Conservation (phyloP, 2,888 invertebrate genomes). For the Agrilus cyanescens region DNA sequence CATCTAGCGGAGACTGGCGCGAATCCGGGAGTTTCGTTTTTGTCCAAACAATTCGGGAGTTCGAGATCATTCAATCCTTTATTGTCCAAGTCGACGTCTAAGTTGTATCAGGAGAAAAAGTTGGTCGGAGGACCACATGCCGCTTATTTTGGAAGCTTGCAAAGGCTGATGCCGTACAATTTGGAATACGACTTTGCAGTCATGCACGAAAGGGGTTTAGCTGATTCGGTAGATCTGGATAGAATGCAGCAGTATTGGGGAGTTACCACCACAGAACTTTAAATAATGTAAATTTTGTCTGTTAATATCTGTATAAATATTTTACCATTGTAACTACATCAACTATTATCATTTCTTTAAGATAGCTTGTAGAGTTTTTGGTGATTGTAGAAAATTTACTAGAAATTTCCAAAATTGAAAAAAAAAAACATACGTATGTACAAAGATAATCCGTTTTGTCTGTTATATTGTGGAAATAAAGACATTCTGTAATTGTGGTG, state of each 20-base stretch:
- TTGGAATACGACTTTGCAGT: slow-evolving; percentile 75
- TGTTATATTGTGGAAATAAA: too few relatives aligned
- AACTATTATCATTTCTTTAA: too few relatives aligned
- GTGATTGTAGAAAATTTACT: too few relatives aligned
- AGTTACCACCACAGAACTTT: slow-evolving; percentile 76
- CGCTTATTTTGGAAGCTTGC: slow-evolving; percentile 76
- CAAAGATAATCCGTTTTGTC: too few relatives aligned
- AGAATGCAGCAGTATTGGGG: slow-evolving; percentile 88
- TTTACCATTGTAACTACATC: too few relatives aligned
- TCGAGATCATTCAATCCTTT: slow-evolving; percentile 64
- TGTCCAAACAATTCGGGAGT: slow-evolving; percentile 69
- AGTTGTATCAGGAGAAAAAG: slow-evolving; percentile 48
- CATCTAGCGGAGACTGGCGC: slow-evolving; percentile 43
- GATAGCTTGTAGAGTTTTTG: too few relatives aligned
- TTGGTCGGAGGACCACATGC: slow-evolving; percentile 68
- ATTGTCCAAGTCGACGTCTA: slow-evolving; percentile 44
- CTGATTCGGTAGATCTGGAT: slow-evolving; percentile 70
- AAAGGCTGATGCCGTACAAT: slow-evolving; percentile 72
- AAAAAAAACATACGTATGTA: too few relatives aligned
- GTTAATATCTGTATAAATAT: too few relatives aligned
- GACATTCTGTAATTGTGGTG: too few relatives aligned
- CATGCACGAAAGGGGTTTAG: slow-evolving; percentile 62
- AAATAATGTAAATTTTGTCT: slow-evolving; percentile 20
- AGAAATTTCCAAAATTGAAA: too few relatives aligned
- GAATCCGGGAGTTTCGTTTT: slow-evolving; percentile 37